phyloP scores from a whole-genome alignment of 92 coral and sea anemone species.

The Epizoanthus fatuus region DNA sequence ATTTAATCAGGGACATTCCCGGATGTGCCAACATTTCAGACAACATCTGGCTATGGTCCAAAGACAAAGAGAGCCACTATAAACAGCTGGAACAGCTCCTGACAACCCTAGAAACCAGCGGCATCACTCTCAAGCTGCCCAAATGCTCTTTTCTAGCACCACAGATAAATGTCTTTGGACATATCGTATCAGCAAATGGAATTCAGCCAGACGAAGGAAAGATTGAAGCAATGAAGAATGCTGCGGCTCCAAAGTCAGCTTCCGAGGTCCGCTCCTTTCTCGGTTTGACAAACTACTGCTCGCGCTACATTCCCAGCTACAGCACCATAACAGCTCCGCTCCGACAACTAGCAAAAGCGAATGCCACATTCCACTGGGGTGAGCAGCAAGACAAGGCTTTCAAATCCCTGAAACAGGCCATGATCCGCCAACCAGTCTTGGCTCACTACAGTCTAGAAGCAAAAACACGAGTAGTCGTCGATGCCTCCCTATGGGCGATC shows the following conservation, averaged over 20 bases:
- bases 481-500: conserved; percentile 70
- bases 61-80: conserved; percentile 37
- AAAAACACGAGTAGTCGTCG: conserved; percentile 43
- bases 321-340: conserved; percentile 57
- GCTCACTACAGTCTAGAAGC: conserved; percentile 62
- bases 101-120: conserved; percentile 47
- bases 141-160: conserved; percentile 55
- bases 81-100: conserved; percentile 50
- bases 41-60: conserved; percentile 69
- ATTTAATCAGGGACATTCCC: conserved; percentile 45
- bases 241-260: conserved; percentile 59
- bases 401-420: conserved; percentile 26
- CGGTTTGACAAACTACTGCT: conserved; percentile 62
- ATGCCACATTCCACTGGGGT: conserved; percentile 17
- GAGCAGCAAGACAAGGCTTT: conserved; percentile 38
- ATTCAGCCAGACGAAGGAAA: conserved; percentile 61
- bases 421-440: conserved; percentile 33
- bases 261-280: conserved; percentile 67
- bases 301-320: conserved; percentile 66
- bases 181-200: conserved; percentile 59
- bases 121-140: conserved; percentile 58
- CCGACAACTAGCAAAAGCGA: conserved; percentile 49
- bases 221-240: conserved; percentile 53
- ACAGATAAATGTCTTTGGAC: conserved; percentile 68
- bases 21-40: conserved; percentile 58